phyloP scores from a whole-genome alignment of 2,888 invertebrate species.

The Ophioninae sp. region DNA sequence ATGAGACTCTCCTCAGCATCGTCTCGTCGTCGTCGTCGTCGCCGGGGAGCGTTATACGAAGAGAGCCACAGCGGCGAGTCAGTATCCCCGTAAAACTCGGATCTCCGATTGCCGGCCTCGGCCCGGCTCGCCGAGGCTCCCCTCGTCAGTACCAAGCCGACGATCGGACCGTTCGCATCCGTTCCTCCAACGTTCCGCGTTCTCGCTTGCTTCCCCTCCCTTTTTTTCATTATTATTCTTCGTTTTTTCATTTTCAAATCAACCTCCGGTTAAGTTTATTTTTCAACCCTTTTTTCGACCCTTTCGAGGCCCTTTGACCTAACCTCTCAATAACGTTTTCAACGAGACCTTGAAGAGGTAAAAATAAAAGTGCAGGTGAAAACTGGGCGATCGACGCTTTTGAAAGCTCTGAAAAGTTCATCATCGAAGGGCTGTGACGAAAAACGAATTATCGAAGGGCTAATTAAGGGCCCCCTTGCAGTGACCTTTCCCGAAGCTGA shows the following conservation, averaged over 20 bases:
- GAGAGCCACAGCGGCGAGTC: conserved; percentile 58
- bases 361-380: too few species aligned
- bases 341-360: too few species aligned
- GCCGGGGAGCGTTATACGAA: conserved; percentile 49
- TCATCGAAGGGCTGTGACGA: too few species aligned
- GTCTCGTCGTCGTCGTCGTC: conserved; percentile 38
- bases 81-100: conserved; percentile 60
- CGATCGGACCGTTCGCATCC: conserved; percentile 76
- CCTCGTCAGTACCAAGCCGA: conserved; percentile 78
- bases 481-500: too few species aligned
- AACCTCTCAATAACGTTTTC: too few species aligned
- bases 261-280: neutral
- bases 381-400: too few species aligned
- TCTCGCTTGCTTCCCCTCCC: conserved; percentile 15
- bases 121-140: conserved; percentile 64
- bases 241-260: neutral
- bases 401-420: too few species aligned
- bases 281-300: conserved; percentile 1
- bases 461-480: too few species aligned
- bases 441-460: too few species aligned
- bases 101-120: conserved; percentile 63
- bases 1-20: conserved; percentile 60
- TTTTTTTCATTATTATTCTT: neutral
- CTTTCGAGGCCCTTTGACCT: neutral
- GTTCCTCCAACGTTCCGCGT: conserved; percentile 46